A percentile compares a stretch with the other conserved stretches of the same genome.
phyloP scores from a whole-genome alignment of 1,140 invertebrate genomes.

The Drosophila parabipectinata region DNA sequence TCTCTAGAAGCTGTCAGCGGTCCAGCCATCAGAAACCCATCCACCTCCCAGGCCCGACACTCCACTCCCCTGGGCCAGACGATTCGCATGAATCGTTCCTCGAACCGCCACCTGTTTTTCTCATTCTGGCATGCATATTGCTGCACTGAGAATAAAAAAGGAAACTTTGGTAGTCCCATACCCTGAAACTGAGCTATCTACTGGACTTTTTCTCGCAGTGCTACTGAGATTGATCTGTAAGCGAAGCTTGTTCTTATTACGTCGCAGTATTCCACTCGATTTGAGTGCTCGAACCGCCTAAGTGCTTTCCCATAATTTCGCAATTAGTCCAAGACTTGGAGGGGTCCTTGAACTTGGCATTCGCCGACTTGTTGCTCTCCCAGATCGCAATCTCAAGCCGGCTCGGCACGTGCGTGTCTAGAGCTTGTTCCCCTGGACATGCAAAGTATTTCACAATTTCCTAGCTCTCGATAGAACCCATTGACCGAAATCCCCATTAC shows the following conservation, averaged over 20 bases:
- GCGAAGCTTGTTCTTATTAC: conserved; percentile 56
- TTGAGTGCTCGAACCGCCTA: conserved; percentile 12
- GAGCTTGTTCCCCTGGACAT: conserved; percentile 25
- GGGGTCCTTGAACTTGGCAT: conserved; percentile 75
- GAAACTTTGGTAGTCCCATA: neutral
- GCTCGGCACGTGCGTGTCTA: conserved; percentile 59
- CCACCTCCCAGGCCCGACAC: neutral
- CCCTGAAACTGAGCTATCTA: neutral
- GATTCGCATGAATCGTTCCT: conserved; percentile 7
- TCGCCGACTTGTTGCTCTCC: conserved; percentile 51
- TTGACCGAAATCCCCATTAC: conserved; percentile 1
- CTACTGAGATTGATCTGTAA: conserved; percentile 16
- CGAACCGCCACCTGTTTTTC: conserved; percentile 22
- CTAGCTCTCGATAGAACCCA: neutral
- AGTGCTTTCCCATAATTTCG: conserved; percentile 51
- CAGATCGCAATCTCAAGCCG: conserved; percentile 17
- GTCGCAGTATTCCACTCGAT: conserved; percentile 41
- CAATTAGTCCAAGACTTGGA: conserved; percentile 49
- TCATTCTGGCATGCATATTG: conserved; percentile 23
- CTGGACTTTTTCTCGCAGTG: conserved; percentile 2
- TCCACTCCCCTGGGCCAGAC: neutral
- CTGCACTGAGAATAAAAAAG: neutral
- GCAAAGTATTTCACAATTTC: conserved; percentile 38
- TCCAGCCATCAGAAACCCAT: conserved; percentile 29
- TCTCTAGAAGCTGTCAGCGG: conserved; percentile 29